These are phyloP conservation scores for Macropis europaea DNA, from an alignment of 2,888 invertebrate genomes.

Conservation along the genomic window DNA sequence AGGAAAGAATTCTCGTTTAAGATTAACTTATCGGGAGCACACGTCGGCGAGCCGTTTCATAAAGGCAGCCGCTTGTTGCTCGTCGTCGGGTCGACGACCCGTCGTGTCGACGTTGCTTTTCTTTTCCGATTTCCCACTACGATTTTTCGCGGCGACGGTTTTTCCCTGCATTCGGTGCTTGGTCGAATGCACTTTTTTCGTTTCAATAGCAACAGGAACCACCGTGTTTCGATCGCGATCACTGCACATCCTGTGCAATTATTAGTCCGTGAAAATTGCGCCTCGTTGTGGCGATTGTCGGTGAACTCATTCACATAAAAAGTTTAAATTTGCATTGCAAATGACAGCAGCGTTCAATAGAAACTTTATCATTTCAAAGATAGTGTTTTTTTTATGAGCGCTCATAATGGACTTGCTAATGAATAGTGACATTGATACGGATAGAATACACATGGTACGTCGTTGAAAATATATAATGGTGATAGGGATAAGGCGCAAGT, in stretches of 20 bases:
- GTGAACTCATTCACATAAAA: not conserved
- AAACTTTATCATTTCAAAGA: no score
- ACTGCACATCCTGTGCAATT: not conserved
- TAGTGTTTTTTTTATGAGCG: no score
- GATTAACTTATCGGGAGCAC: conserved; percentile 27
- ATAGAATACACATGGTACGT: no score
- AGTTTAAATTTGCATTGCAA: not conserved
- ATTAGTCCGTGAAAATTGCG: conserved; percentile 15
- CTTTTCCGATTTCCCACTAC: conserved; percentile 2
- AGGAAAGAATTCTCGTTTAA: conserved; percentile 16
- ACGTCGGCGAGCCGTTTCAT: conserved; percentile 19
- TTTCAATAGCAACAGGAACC: not conserved
- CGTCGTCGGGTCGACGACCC: conserved; percentile 34
- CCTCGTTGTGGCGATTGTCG: not conserved
- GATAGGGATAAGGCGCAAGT: no score
- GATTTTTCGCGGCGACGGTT: conserved; percentile 5
- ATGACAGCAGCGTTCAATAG: no score
- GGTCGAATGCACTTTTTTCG: not conserved
- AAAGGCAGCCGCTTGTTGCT: conserved; percentile 33
- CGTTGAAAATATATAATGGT: no score
- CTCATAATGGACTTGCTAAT: no score
- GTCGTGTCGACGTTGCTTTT: not conserved
- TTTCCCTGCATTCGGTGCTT: not conserved
- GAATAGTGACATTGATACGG: no score
- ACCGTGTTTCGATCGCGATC: not conserved